These are phyloP conservation scores for Colaptes auratus DNA, from an alignment of 2,113 vertebrate genomes.

Conservation along the genomic window DNA sequence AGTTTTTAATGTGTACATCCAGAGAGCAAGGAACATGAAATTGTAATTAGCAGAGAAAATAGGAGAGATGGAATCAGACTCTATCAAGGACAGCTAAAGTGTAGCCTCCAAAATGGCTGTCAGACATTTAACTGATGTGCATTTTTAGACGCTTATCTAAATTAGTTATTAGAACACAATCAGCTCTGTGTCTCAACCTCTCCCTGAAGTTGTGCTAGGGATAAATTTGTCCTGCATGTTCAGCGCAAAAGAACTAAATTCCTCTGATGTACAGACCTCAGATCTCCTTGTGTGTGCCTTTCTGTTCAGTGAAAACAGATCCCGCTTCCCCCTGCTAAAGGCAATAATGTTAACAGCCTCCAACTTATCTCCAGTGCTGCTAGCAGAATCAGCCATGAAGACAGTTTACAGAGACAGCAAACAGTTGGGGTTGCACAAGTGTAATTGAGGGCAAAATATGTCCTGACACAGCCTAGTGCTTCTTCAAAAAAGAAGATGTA, in stretches of 20 bases:
- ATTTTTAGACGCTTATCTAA: slow-evolving; percentile 60
- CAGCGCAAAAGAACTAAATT: slow-evolving; percentile 1
- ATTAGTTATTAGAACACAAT: slow-evolving; percentile 59
- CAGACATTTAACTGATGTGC: slow-evolving; percentile 45
- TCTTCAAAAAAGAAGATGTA: background rate
- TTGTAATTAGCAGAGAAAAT: slow-evolving; percentile 62
- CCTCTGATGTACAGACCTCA: slow-evolving; percentile 21
- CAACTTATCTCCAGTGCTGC: background rate
- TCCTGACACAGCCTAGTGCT: background rate
- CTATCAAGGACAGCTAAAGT: slow-evolving; percentile 19
- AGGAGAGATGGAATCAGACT: slow-evolving; percentile 51
- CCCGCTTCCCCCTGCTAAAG: background rate
- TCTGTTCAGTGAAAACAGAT: background rate
- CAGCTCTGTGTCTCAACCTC: slow-evolving; percentile 3
- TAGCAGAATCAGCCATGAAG: background rate
- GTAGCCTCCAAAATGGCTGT: slow-evolving; percentile 11
- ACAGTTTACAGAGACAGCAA: slow-evolving; percentile 12
- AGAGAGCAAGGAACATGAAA: slow-evolving; percentile 33
- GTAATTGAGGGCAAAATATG: slow-evolving; percentile 53
- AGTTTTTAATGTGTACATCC: background rate
- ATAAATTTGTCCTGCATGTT: slow-evolving; percentile 21
- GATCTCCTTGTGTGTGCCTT: background rate
- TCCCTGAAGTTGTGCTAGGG: slow-evolving; percentile 9
- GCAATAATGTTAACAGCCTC: slow-evolving; percentile 6
- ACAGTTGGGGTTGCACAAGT: background rate